phyloP scores from a whole-genome alignment of 2,888 invertebrate genomes.

The Philonicus albiceps region DNA sequence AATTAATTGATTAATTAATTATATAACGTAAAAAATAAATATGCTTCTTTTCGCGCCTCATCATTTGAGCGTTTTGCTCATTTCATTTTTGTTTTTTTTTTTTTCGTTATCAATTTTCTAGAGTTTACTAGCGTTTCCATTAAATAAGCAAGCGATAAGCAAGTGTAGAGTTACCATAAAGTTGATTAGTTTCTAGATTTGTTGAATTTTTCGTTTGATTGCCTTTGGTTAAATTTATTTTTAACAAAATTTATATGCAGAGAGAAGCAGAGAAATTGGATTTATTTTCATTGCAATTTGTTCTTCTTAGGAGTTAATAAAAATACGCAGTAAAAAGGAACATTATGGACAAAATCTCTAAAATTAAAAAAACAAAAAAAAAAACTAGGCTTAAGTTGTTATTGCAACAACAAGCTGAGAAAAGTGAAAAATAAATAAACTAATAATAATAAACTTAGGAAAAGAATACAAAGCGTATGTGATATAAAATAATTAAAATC shows the following conservation, averaged over 20 bases:
- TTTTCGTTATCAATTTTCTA: not conserved
- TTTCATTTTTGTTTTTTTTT: too few species aligned
- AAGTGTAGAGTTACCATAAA: not conserved
- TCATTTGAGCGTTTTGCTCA: not conserved
- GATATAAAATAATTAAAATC: constrained; percentile 38
- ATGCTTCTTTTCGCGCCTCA: constrained; percentile 27
- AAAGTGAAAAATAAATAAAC: not conserved
- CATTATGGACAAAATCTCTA: not conserved
- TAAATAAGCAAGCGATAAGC: not conserved
- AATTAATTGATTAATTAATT: not conserved
- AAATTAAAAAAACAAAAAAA: not conserved
- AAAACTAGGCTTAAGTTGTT: not conserved
- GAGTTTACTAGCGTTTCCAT: not conserved
- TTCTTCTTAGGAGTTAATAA: not conserved
- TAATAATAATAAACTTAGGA: constrained; percentile 12
- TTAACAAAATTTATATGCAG: constrained; percentile 5
- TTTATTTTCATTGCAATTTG: not conserved
- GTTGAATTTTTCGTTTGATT: not conserved
- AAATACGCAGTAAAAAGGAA: not conserved
- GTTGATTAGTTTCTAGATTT: not conserved
- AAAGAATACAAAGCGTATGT: constrained; percentile 41
- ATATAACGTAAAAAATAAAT: constrained; percentile 15
- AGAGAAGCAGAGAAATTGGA: constrained; percentile 33
- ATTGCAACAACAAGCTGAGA: not conserved
- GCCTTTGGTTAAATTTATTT: not conserved